Evolutionary conservation across 2,797 vertebrate species (phyloP).

Genomic region (Pseudotriccus pelzelni): DNA sequence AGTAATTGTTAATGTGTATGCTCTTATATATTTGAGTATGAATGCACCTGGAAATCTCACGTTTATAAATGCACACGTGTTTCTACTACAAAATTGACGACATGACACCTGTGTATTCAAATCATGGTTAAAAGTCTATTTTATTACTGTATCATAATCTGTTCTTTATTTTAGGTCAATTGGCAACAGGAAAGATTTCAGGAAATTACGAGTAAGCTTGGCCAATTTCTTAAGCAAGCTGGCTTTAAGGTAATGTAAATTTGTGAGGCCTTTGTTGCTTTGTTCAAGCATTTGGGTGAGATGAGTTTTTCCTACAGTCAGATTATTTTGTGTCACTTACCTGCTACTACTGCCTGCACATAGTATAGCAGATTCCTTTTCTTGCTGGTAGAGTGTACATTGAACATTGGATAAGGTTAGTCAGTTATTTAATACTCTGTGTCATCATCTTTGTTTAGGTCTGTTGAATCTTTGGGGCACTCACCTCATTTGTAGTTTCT

Average conservation of each 20-base stretch:
- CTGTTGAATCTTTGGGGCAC: not conserved
- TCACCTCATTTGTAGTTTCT: not conserved
- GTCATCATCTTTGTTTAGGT: not conserved
- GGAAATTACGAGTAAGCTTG: constrained; percentile 90
- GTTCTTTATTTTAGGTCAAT: constrained; percentile 84
- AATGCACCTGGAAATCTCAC: not conserved
- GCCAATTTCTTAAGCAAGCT: constrained; percentile 96
- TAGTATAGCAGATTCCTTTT: not conserved
- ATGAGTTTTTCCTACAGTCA: not conserved
- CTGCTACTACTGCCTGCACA: fast-evolving
- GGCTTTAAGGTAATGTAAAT: constrained; percentile 91
- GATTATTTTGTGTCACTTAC: not conserved
- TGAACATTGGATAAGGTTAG: not conserved
- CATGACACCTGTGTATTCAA: not conserved
- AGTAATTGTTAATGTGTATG: not conserved
- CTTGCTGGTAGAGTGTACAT: not conserved
- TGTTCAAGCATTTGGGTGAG: not conserved
- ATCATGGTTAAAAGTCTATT: not conserved
- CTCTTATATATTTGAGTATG: not conserved
- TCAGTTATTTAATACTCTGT: not conserved
- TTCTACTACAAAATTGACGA: not conserved
- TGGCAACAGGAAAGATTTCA: constrained; percentile 96
- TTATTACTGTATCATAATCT: not conserved
- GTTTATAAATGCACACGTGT: not conserved
- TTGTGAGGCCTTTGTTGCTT: not conserved